Base-by-base conservation (phyloP, 2,113 vertebrate genomes). In the Pontoporia blainvillei region DNA sequence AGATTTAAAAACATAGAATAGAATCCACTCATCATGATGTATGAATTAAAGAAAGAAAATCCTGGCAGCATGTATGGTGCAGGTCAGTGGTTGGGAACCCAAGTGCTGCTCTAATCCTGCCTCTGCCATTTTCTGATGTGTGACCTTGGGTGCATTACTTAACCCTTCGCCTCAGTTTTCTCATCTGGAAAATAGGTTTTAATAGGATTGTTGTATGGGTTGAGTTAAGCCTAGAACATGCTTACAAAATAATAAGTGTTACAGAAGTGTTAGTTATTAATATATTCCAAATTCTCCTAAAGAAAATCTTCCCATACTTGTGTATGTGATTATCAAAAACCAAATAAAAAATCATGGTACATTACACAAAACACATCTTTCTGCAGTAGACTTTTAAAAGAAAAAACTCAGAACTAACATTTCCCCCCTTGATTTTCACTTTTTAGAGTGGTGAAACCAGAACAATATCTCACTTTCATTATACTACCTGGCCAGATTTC, bases 401-500 rank as follows among this genome's bases (percentile, higher is more conserved):
- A 46, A 86, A 81, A 66, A 78, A 29, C 23, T 52, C 69, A 76
- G 34, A 93, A 95, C 81, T 96, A 96, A 96, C 66, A 72, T 93
- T 81, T 67, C 46, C 83, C 83, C 46, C 44, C 49, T 98, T 95
- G 91, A 91, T 97, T 97, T 97, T 98, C n/a, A 92, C 67, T 96
- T 98, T 84, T 71, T 96, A 99, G 99, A 99, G 98, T 27, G 98
- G 98, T 5, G 99, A 99, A 94, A 98, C 98, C 49, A 99, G 99
- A 98, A 98, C 99, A 97, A 99, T 99, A 97, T 99, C 98, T 98
- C 99, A 99, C 98, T 99, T 99, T 98, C 99, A 99, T 98, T 99
- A 99, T 98, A 99, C 99, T 88, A 99, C 99, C 0, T 99, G 99
- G 99, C 99, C 99, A 95, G 99, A 99, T 98, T 99, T 99, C n/a